Percentiles rank a stretch among this genome's conserved stretches.
Evolutionary conservation across 2,797 vertebrate species (phyloP).

Genomic region (Megaceryle alcyon): DNA sequence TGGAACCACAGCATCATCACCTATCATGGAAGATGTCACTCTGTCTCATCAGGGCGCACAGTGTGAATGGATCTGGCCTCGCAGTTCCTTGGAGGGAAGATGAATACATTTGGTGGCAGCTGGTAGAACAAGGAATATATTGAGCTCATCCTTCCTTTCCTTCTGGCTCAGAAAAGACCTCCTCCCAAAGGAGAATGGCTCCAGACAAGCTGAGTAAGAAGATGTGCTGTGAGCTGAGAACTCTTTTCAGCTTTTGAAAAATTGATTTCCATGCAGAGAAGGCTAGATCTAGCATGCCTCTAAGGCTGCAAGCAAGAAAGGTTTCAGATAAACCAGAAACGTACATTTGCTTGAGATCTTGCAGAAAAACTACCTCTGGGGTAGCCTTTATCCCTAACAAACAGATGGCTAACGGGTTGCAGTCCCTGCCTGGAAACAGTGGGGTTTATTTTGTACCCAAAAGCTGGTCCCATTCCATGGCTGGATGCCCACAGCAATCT

Average conservation of each 20-base stretch:
- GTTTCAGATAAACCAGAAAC: neutral
- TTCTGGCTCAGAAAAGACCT: conserved; percentile 35
- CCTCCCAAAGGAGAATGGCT: conserved; percentile 34
- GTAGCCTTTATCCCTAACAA: neutral
- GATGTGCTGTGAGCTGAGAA: neutral
- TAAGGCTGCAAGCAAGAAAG: neutral
- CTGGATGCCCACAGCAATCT: conserved; percentile 47
- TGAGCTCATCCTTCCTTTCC: conserved; percentile 11
- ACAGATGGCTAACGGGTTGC: conserved; percentile 64
- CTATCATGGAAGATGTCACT: conserved; percentile 52
- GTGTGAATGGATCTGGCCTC: conserved; percentile 18
- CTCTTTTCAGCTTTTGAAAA: neutral
- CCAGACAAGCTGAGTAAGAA: conserved; percentile 8
- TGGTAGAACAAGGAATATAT: conserved; percentile 49
- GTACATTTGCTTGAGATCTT: neutral
- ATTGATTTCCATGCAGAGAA: neutral
- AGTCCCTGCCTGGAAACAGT: conserved; percentile 34
- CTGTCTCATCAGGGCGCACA: conserved; percentile 36
- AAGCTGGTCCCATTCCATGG: conserved; percentile 52
- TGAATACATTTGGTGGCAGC: conserved; percentile 42
- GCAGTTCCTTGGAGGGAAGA: conserved; percentile 14
- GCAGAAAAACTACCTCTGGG: neutral
- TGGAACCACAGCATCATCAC: conserved; percentile 7
- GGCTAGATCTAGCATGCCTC: neutral
- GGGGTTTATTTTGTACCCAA: conserved; percentile 35